A percentile compares a stretch with the other conserved stretches of the same genome.
Evolutionary conservation across 1,140 invertebrate genomes (phyloP).

Genomic region (Papilio polytes): DNA sequence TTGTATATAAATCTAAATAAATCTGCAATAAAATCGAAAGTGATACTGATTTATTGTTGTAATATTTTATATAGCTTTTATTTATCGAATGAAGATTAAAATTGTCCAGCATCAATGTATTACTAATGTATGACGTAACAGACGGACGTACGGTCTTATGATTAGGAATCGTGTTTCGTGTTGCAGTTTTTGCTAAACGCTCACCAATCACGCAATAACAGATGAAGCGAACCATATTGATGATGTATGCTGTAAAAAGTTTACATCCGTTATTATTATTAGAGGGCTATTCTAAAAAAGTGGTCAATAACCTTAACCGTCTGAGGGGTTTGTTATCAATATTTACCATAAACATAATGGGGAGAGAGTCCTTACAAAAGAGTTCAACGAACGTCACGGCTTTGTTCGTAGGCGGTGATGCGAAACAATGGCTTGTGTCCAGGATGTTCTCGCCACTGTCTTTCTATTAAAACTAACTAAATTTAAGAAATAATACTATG

Average conservation of each 20-base stretch:
- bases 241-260: conserved; percentile 52
- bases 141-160: background rate
- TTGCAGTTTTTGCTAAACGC: conserved; percentile 27
- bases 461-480: conserved; percentile 21
- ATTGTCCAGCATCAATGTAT: background rate
- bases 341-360: conserved; percentile 44
- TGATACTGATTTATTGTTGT: conserved; percentile 12
- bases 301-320: conserved; percentile 47
- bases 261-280: conserved; percentile 58
- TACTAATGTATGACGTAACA: background rate
- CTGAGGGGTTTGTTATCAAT: conserved; percentile 35
- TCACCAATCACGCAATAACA: conserved; percentile 63
- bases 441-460: conserved; percentile 52
- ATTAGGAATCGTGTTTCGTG: conserved; percentile 10
- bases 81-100: background rate
- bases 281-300: conserved; percentile 43
- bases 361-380: conserved; percentile 75
- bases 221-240: conserved; percentile 49
- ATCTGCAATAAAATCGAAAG: conserved; percentile 29
- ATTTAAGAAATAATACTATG: background rate
- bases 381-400: conserved; percentile 79
- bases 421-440: conserved; percentile 57
- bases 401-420: conserved; percentile 67
- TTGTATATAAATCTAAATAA: conserved; percentile 11
- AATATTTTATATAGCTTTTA: background rate